Base-by-base conservation (phyloP, 2,797 vertebrate genomes). In the Pseudochaenichthys georgianus region DNA sequence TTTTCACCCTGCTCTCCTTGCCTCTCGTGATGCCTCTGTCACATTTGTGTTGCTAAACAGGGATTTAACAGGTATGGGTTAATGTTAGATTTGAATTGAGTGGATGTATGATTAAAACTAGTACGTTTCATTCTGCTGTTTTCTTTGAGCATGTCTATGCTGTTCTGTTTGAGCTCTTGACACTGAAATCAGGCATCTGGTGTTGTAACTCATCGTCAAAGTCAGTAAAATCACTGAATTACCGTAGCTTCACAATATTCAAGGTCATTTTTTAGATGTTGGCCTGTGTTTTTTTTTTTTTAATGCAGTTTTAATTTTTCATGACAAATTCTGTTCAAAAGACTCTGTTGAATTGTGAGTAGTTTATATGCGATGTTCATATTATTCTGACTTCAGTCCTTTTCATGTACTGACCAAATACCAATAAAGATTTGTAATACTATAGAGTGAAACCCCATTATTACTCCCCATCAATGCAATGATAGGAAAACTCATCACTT, bases 371-470 rank as follows among this genome's bases (percentile, higher is more conserved):
- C 96, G 91, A 95, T 96, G 96, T 98, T 96, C 96, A 96, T 96
- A 97, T 97, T 97, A 96, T 96, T 97, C 96, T 98, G 96, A 98
- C 96, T 97, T 96, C 95, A 97, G 96, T 96, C 97, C 96, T 97
- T 98, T 97, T 97, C 95, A 96, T 99, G 98, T 99, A 98, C 97
- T 99, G 98, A 99, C 98, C 98, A 99, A 99, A 99, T 97, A 96
- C 96, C 96, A 99, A 99, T 99, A 99, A 99, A 99, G 95, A 95
- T 91, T 98, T 99, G 98, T 98, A 99, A 97, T 97, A 97, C 95
- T 94, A 88, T 47, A 61, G n/a, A 58, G 70, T 80, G 71, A 91
- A 85, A 79, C 11, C 34, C 75, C 15, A 31, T 89, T 73, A 57
- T 91, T 90, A 79, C n/a, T 28, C 63, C 23, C 7, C 15, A 50